Evolutionary conservation across 2,797 vertebrate genomes (phyloP).

Genomic region (Uromys caudimaculatus): DNA sequence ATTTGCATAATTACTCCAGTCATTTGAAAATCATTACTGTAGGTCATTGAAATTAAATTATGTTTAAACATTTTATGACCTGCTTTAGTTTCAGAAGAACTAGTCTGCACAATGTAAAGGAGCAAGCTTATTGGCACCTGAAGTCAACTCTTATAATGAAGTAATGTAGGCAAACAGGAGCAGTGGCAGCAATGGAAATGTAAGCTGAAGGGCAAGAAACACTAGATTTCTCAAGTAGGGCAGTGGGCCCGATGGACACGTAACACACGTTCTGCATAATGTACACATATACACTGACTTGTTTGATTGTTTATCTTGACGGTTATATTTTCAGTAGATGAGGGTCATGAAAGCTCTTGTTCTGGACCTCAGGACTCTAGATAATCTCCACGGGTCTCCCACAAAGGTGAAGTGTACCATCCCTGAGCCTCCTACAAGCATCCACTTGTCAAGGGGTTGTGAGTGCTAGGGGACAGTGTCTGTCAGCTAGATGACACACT

Average conservation of each 20-base stretch:
- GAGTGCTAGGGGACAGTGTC: background rate
- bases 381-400: background rate
- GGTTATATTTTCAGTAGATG: background rate
- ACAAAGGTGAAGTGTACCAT: background rate
- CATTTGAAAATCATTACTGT: background rate
- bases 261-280: background rate
- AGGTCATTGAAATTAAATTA: background rate
- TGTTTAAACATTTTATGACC: conserved; percentile 25
- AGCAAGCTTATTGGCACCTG: background rate
- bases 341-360: background rate
- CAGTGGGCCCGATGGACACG: background rate
- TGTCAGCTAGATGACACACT: background rate
- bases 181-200: background rate
- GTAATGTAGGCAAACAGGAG: background rate
- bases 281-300: background rate
- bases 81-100: conserved; percentile 60
- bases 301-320: background rate
- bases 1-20: background rate
- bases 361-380: background rate
- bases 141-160: conserved; percentile 10
- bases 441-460: background rate
- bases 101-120: background rate
- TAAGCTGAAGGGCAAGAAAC: background rate
- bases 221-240: background rate
- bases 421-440: background rate